phyloP scores from a whole-genome alignment of 2,113 vertebrate species.

The Sander vitreus region DNA sequence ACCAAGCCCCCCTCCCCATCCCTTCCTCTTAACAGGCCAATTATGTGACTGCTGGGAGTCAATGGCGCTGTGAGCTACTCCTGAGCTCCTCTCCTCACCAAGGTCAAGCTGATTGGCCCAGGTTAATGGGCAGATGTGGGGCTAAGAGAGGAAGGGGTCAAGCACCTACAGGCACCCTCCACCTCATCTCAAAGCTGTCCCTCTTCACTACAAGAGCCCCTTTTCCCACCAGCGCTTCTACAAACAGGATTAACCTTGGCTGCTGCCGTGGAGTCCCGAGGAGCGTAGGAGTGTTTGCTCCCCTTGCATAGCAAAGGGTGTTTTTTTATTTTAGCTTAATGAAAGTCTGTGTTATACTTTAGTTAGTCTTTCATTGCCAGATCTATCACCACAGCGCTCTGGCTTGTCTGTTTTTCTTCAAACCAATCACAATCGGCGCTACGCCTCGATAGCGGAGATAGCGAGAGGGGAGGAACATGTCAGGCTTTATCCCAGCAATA shows the following conservation, averaged over 20 bases:
- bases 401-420: too few species aligned
- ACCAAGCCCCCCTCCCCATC: slow-evolving; percentile 35
- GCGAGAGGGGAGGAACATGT: too few species aligned
- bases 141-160: slow-evolving; percentile 79
- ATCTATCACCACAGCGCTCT: too few species aligned
- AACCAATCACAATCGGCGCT: too few species aligned
- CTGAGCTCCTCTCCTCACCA: slow-evolving; percentile 76
- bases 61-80: slow-evolving; percentile 75
- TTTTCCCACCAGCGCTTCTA: slow-evolving; percentile 72
- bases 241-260: slow-evolving; percentile 83
- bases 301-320: not conserved
- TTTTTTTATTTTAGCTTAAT: not conserved
- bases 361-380: too few species aligned
- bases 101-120: slow-evolving; percentile 86
- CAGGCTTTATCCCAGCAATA: too few species aligned
- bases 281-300: slow-evolving; percentile 30
- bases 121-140: slow-evolving; percentile 85
- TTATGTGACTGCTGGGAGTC: slow-evolving; percentile 83
- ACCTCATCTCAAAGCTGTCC: slow-evolving; percentile 80
- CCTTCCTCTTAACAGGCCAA: slow-evolving; percentile 80
- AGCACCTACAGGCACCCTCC: slow-evolving; percentile 81
- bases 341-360: not conserved
- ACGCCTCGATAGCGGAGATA: too few species aligned
- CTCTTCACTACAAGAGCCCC: slow-evolving; percentile 81
- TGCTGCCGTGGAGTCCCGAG: slow-evolving; percentile 26